Base-by-base conservation (phyloP, 2,797 vertebrate genomes). In the Crax fasciolata region DNA sequence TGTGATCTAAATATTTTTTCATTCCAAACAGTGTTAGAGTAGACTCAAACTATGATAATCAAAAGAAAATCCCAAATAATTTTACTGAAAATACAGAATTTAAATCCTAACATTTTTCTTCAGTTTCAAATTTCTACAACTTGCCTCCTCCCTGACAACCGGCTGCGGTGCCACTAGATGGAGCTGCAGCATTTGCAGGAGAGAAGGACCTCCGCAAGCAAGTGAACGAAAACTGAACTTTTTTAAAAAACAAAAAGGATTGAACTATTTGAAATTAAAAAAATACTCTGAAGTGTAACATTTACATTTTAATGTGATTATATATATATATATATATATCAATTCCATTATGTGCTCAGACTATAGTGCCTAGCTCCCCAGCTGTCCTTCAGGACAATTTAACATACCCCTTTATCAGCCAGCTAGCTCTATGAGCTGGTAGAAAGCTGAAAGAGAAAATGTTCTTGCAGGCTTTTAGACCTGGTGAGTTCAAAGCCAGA, bases 401-500 rank as follows among this genome's bases (percentile, higher is more conserved):
- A 73, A 49, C 89, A 8, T 35, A 67, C 23, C n/a, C 48, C 93
- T 95, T 96, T 91, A 95, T 91, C 89, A 94, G 54, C 13, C 65
- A 89, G 70, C 78, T 63, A 89, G 70, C 78, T 66, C 75, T 65
- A n/a, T 3, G 73, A 95, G 93, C 71, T 25, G 10, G 89, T 38
- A 6, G 77, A 93, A 93, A 93, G 87, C 87, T 51, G 84, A 87
- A 96, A 94, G 91, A 61, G 83, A 88, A 96, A 95, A 97, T 96
- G 91, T 96, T 96, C 97, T 97, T 93, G 95, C 86, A 96, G 96
- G 94, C 97, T 97, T 97, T 97, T 96, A 97, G 96, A 96, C 97
- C 97, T 97, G 97, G 97, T 92, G 97, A 97, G 97, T 97, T 97
- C 97, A 97, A 97, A 97, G 97, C 66, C 86, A 84, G 94, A 96